Conservation (phyloP, 2,888 invertebrate genomes). For the Trissoscelio sp. region DNA sequence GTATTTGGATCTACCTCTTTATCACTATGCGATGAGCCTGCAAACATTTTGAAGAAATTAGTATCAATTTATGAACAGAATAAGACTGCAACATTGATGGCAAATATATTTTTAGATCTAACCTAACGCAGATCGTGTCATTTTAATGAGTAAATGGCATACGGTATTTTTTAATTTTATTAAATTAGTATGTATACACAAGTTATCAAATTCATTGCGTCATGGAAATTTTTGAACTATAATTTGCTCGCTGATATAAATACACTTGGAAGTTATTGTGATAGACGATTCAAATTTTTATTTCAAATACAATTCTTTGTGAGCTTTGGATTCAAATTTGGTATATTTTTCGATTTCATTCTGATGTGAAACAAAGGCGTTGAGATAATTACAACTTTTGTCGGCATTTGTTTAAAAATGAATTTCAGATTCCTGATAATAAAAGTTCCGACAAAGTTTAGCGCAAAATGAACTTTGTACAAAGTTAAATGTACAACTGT, state of each 20-base stretch:
- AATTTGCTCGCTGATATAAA: constrained; percentile 15
- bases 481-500: neutral
- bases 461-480: neutral
- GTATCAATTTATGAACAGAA: too few species aligned
- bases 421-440: neutral
- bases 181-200: neutral
- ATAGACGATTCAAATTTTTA: neutral
- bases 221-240: constrained; percentile 34
- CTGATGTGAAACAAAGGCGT: too few species aligned
- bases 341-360: too few species aligned
- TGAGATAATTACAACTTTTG: neutral
- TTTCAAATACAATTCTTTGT: neutral
- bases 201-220: constrained; percentile 23
- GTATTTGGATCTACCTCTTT: constrained; percentile 93
- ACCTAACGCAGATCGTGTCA: too few species aligned
- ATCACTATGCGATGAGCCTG: constrained; percentile 97
- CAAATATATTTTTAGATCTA: too few species aligned
- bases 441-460: neutral
- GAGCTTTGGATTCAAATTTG: too few species aligned
- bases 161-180: constrained; percentile 8
- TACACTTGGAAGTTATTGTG: constrained; percentile 1
- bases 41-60: constrained; percentile 40
- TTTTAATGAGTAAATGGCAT: neutral
- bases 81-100: too few species aligned
- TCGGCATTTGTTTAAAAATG: neutral